Evolutionary conservation across 2,113 vertebrate genomes (phyloP), one percentile per base, ranked within the genome.

Genomic region (Glaucomys volans): DNA sequence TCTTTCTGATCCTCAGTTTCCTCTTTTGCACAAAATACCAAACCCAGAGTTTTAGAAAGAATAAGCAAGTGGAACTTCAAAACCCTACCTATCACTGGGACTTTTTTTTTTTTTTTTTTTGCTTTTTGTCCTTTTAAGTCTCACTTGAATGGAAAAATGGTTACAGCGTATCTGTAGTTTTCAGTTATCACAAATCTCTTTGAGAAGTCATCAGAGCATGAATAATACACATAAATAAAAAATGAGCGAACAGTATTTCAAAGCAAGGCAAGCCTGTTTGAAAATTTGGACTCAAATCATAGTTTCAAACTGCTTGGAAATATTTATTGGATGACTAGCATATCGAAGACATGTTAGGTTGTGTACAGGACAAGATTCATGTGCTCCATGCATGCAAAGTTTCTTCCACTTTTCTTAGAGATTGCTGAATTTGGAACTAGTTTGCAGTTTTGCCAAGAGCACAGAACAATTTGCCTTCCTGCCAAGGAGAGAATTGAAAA

Each of bases 221-320:
- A 92, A 87, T 86, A 94, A 93, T 71, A 93, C 11, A 40, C 35
- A 69, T 85, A 92, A 92, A 95, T 85, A 95, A 96, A 81, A 96
- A 79, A 95, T 54, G 89, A 98, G 14, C 37, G 87, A 93, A 57
- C 44, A 69, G 42, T 83, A 89, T 91, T 96, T 95, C 86, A 95
- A 95, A 97, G 88, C 44, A 77, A 97, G 77, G 72, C 57, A 93
- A 96, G 18, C 1, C 35, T 86, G 64, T 88, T 66, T 71, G 42
- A 89, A 86, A 93, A 91, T 67, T 2, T 93, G 90, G 17, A 50
- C 42, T 93, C 50, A 59, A 96, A 89, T 2, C 24, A 81, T 59
- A 76, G 37, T 93, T 94, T 94, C 50, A 96, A 82, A 93, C 18
- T 30, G 30, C 84, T 95, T 50, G 87, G 75, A 96, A 91, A 18